A percentile compares a stretch with the other conserved stretches of the same genome.
Conservation (phyloP, 2,797 vertebrate species). For the Amphiprion clarkii region DNA sequence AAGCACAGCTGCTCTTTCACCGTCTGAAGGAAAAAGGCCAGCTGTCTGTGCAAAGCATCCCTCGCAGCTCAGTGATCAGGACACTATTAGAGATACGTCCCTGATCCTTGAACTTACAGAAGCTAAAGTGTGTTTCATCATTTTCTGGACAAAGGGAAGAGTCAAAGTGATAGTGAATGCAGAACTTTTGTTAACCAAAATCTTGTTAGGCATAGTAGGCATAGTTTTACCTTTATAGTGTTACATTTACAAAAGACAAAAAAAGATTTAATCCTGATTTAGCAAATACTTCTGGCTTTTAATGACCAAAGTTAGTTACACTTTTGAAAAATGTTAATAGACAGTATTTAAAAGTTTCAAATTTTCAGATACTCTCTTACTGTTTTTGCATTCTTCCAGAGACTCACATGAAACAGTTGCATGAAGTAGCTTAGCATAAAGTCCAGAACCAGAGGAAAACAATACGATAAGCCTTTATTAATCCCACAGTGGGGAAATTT, state of each 20-base stretch:
- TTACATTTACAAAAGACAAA: background rate
- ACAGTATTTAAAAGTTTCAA: background rate
- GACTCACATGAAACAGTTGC: no score
- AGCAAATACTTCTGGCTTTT: background rate
- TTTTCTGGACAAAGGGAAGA: background rate
- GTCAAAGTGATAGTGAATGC: conserved; percentile 8
- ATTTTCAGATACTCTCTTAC: background rate
- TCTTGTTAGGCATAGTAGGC: background rate
- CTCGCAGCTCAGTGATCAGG: conserved; percentile 41
- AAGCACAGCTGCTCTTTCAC: conserved; percentile 84
- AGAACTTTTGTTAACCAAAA: background rate
- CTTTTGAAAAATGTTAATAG: background rate
- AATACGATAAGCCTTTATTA: no score
- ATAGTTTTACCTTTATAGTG: background rate
- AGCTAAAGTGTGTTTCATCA: background rate
- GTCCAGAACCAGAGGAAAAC: no score
- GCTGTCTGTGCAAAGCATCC: conserved; percentile 59
- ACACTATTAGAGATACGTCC: conserved; percentile 40
- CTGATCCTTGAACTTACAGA: conserved; percentile 16
- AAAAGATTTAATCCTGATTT: background rate
- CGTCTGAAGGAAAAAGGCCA: conserved; percentile 61
- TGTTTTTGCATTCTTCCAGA: no score
- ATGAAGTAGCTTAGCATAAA: no score
- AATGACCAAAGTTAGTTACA: background rate
- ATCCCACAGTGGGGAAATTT: no score